phyloP scores from a whole-genome alignment of 2,113 vertebrate genomes.

The Lycocorax pyrrhopterus region DNA sequence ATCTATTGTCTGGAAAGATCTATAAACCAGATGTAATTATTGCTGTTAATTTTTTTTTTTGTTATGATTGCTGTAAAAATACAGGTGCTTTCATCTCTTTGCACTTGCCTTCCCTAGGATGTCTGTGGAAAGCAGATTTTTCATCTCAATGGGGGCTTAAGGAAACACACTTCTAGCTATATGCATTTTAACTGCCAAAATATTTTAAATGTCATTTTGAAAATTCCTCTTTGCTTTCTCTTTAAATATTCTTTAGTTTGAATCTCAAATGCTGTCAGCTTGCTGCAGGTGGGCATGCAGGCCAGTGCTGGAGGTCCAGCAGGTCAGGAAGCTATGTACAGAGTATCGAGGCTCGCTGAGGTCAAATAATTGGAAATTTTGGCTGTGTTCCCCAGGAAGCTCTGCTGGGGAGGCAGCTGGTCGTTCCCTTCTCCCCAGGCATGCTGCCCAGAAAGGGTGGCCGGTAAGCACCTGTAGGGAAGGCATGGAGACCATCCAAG shows the following conservation, averaged over 20 bases:
- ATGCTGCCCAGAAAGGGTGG: not conserved
- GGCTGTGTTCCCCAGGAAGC: not conserved
- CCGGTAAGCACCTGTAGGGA: not conserved
- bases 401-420: not conserved
- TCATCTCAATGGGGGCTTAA: not conserved
- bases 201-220: not conserved
- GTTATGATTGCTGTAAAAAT: not conserved
- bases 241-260: not conserved
- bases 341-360: not conserved
- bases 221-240: not conserved
- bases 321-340: not conserved
- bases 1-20: not conserved
- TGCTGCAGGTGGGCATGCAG: rapidly evolving
- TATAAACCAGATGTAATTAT: slow-evolving; percentile 3
- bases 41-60: not conserved
- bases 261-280: not conserved
- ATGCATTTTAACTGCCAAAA: not conserved
- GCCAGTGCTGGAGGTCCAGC: not conserved
- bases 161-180: not conserved
- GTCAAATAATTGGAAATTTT: not conserved
- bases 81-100: not conserved
- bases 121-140: not conserved
- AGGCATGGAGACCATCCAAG: rapidly evolving
- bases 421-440: not conserved
- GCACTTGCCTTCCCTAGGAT: not conserved